Evolutionary conservation across 2,113 vertebrate species (phyloP).

Genomic region (Microcebus ravelobensis): DNA sequence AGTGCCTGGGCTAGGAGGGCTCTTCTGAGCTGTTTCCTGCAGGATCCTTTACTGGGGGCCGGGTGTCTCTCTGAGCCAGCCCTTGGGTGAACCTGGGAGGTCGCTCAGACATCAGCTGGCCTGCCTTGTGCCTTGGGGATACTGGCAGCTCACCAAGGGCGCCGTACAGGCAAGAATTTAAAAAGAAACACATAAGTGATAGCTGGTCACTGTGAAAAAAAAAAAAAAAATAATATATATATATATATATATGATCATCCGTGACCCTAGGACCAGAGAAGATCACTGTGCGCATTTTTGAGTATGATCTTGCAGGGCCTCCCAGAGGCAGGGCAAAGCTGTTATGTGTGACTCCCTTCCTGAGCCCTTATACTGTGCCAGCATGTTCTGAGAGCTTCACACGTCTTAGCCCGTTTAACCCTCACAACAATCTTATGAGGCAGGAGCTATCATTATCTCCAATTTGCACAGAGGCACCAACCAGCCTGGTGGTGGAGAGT

Average conservation of each 20-base stretch:
- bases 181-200: not conserved
- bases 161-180: not conserved
- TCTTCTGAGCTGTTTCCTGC: not conserved
- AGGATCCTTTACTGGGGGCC: not conserved
- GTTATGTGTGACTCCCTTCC: fast-evolving
- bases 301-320: not conserved
- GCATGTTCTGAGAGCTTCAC: not conserved
- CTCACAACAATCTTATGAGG: not conserved
- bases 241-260: not conserved
- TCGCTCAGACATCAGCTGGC: not conserved
- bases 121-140: not conserved
- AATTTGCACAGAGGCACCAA: not conserved
- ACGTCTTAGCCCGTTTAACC: not conserved
- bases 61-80: not conserved
- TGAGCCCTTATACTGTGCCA: not conserved
- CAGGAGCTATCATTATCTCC: not conserved
- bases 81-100: not conserved
- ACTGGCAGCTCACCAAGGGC: not conserved
- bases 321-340: not conserved
- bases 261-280: not conserved
- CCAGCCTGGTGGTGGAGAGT: not conserved
- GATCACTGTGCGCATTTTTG: not conserved
- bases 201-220: not conserved
- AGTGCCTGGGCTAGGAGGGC: not conserved
- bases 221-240: not conserved